Percentiles rank a stretch among this genome's conserved stretches.
These are phyloP conservation scores for Rhyacophila brunnea DNA, from an alignment of 1,140 invertebrate species.

Conservation along the genomic window DNA sequence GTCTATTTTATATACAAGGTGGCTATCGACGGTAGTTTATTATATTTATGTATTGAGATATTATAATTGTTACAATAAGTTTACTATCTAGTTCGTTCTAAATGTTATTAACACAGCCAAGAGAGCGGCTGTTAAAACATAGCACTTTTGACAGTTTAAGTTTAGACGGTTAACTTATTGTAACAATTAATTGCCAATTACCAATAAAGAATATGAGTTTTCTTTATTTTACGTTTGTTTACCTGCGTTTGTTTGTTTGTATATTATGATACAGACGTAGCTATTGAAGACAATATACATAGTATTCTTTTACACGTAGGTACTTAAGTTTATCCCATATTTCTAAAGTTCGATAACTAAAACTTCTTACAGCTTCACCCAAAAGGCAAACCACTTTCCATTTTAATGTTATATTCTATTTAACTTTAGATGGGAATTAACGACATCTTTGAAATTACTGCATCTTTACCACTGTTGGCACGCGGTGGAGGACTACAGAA, in stretches of 20 bases:
- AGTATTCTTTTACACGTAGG: too few species aligned
- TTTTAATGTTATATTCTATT: too few species aligned
- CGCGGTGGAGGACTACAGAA: constrained; percentile 49
- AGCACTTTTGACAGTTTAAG: too few species aligned
- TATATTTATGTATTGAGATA: too few species aligned
- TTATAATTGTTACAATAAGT: too few species aligned
- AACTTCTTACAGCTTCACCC: too few species aligned
- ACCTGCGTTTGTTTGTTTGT: too few species aligned
- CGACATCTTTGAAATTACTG: constrained; percentile 67
- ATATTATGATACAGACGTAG: neutral
- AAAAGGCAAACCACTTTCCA: too few species aligned
- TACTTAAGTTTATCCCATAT: too few species aligned
- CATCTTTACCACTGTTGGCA: constrained; percentile 65
- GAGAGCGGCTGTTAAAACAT: neutral
- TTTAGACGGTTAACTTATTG: neutral
- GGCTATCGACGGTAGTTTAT: too few species aligned
- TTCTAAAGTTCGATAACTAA: too few species aligned
- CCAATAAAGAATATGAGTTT: neutral
- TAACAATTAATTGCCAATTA: neutral
- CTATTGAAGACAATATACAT: neutral
- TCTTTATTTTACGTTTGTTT: neutral
- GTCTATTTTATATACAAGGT: too few species aligned
- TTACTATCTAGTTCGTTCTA: neutral
- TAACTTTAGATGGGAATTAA: constrained; percentile 65
- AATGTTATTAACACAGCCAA: neutral